Conservation (phyloP, 2,113 vertebrate species). For the Dasyprocta punctata region DNA sequence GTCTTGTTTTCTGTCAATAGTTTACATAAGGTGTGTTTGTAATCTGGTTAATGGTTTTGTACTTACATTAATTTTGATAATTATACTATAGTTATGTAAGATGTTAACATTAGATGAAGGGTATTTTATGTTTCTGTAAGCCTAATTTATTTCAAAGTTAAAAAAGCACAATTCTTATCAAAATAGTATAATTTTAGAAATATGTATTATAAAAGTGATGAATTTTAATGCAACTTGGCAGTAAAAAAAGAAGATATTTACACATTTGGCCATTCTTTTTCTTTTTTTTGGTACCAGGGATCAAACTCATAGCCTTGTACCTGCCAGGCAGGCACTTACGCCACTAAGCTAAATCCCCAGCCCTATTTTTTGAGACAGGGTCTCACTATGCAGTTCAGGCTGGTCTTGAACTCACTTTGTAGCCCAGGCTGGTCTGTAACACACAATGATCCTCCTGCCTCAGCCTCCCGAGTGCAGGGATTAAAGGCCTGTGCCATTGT, state of each 20-base stretch:
- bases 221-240: slow-evolving; percentile 16
- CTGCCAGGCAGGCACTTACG: too few species aligned
- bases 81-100: neutral
- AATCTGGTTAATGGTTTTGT: slow-evolving; percentile 25
- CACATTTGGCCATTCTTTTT: neutral
- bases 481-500: too few species aligned
- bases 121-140: slow-evolving; percentile 55
- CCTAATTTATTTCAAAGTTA: slow-evolving; percentile 60
- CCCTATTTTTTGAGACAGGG: too few species aligned
- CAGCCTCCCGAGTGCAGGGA: too few species aligned
- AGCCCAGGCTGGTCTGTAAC: too few species aligned
- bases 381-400: too few species aligned
- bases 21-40: slow-evolving; percentile 4
- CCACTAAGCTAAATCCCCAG: too few species aligned
- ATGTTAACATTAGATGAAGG: slow-evolving; percentile 23
- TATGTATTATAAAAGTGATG: slow-evolving; percentile 10
- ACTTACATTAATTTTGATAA: slow-evolving; percentile 46
- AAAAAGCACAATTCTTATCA: slow-evolving; percentile 23
- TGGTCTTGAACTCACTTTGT: too few species aligned
- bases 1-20: neutral
- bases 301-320: too few species aligned
- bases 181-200: slow-evolving; percentile 36
- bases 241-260: slow-evolving; percentile 47
- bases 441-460: too few species aligned
- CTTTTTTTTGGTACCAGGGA: too few species aligned